Conservation (phyloP, 1,140 invertebrate species). For the Anastrepha obliqua region DNA sequence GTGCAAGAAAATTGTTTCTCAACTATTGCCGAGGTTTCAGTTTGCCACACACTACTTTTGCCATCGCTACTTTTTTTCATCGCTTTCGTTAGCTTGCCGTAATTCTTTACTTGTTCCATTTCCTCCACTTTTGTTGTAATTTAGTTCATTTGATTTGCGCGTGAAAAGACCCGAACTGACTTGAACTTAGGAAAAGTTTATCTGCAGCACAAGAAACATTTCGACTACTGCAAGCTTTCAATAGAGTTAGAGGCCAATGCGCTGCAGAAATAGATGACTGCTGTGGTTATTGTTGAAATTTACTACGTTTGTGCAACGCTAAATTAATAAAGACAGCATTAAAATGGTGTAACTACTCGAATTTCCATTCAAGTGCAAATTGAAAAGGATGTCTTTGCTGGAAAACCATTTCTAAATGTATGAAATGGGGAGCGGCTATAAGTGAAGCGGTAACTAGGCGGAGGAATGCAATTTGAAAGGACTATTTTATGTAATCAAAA, state of each 20-base stretch:
- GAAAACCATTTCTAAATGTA: too few relatives aligned
- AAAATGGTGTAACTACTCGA: not conserved
- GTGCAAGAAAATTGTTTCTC: not conserved
- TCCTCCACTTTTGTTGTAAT: not conserved
- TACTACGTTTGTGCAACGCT: not conserved
- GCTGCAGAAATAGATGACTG: not conserved
- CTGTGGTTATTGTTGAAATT: not conserved
- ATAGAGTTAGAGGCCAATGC: not conserved
- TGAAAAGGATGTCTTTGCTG: not conserved
- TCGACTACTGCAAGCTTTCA: not conserved
- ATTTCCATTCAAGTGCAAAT: slow-evolving; percentile 3
- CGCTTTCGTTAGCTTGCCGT: not conserved
- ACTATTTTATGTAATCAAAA: too few relatives aligned
- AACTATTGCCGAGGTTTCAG: not conserved
- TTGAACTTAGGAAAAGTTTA: not conserved
- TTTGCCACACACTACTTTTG: not conserved
- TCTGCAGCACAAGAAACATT: not conserved
- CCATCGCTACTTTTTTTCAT: not conserved
- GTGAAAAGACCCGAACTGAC: not conserved
- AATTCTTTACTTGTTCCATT: not conserved
- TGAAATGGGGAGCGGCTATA: too few relatives aligned
- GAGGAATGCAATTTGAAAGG: too few relatives aligned
- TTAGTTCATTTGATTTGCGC: slow-evolving; percentile 10
- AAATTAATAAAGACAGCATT: not conserved
- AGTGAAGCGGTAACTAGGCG: too few relatives aligned